Evolutionary conservation across 2,113 vertebrate species (phyloP).

Genomic region (Cricetomys ansorgei): DNA sequence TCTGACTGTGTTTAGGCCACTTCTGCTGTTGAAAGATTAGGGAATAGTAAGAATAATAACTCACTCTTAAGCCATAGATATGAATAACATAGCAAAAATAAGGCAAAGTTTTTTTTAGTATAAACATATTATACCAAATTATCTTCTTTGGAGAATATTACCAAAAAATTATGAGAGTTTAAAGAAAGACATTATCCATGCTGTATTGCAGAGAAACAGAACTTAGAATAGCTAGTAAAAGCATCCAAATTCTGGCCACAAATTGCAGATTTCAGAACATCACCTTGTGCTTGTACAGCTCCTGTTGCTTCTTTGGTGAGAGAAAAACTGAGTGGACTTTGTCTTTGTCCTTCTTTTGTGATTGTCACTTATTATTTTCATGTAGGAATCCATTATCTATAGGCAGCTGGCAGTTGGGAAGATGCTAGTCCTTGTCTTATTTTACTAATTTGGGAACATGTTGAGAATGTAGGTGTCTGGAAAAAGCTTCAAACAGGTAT

Average conservation of each 20-base stretch:
- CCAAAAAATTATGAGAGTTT: constrained; percentile 42
- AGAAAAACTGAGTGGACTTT: neutral
- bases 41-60: neutral
- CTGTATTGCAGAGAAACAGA: constrained; percentile 12
- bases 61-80: neutral
- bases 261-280: constrained; percentile 34
- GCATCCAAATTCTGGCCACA: neutral
- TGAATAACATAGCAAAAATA: neutral
- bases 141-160: neutral
- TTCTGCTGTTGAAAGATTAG: neutral
- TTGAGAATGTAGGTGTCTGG: neutral
- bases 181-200: neutral
- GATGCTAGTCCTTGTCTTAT: neutral
- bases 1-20: constrained; percentile 18
- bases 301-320: constrained; percentile 51
- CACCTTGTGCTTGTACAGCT: constrained; percentile 80
- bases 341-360: constrained; percentile 1
- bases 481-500: neutral
- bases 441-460: neutral
- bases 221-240: neutral
- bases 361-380: constrained; percentile 16
- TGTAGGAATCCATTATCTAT: neutral
- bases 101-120: neutral
- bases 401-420: neutral
- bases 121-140: neutral